These are phyloP conservation scores for Eupleurogrammus muticus DNA, from an alignment of 2,797 vertebrate genomes.

Conservation along the genomic window DNA sequence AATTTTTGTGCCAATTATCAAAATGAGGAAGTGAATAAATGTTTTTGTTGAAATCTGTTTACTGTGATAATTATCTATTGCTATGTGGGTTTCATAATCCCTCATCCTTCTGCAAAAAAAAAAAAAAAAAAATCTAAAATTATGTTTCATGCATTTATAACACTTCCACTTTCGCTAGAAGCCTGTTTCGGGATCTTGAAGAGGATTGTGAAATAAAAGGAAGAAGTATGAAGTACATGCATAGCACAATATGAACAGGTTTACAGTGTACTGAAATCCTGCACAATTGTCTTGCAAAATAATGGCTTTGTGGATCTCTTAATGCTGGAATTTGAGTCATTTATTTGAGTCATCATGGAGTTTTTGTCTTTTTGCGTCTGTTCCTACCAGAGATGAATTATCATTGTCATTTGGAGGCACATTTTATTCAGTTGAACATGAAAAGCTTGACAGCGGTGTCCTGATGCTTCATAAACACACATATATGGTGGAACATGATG, in stretches of 20 bases:
- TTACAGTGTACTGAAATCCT: background rate
- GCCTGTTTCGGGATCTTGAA: constrained; percentile 30
- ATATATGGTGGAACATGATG: too few species aligned
- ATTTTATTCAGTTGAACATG: background rate
- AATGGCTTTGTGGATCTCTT: background rate
- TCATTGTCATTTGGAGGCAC: background rate
- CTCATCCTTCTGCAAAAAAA: constrained; percentile 17
- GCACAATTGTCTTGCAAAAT: background rate
- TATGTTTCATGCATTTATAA: constrained; percentile 1
- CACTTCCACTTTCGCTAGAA: constrained; percentile 51
- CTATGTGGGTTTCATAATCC: constrained; percentile 60
- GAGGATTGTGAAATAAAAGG: constrained; percentile 55
- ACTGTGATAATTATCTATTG: constrained; percentile 11
- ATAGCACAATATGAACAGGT: background rate
- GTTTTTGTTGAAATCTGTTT: constrained; percentile 21
- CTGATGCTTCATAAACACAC: too few species aligned
- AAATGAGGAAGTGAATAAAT: constrained; percentile 23
- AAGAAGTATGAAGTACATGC: constrained; percentile 32
- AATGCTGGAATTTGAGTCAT: background rate
- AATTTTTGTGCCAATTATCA: constrained; percentile 12
- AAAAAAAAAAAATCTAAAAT: background rate
- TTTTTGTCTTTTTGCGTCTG: background rate
- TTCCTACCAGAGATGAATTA: background rate
- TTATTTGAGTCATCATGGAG: background rate
- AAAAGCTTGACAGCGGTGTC: background rate